Evolutionary conservation across 2,797 vertebrate species (phyloP).

Genomic region (Platyrinchus mystaceus): DNA sequence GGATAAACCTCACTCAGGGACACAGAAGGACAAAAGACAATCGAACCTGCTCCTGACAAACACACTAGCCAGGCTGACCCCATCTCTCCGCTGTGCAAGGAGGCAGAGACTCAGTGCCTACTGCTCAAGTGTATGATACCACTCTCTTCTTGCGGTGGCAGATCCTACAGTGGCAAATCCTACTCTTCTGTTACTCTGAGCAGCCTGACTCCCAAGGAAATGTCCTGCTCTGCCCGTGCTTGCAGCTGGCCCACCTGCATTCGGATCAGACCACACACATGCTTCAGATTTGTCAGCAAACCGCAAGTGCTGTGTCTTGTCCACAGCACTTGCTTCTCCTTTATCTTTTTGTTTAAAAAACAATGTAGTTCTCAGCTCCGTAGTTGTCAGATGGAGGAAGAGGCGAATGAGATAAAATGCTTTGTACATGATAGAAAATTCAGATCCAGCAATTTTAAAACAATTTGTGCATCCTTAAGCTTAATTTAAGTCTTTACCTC

Average conservation of each 20-base stretch:
- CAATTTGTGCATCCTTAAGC: neutral
- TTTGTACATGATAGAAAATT: neutral
- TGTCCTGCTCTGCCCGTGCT: neutral
- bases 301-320: neutral
- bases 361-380: neutral
- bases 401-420: neutral
- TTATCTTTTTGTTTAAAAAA: neutral
- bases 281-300: neutral
- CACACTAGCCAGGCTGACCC: neutral
- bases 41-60: neutral
- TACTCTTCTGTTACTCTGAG: neutral
- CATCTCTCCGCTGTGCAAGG: neutral
- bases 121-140: neutral
- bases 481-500: conserved; percentile 35
- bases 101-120: neutral
- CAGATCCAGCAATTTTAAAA: neutral
- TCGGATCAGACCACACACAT: neutral
- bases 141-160: neutral
- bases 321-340: neutral
- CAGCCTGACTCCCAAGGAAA: neutral
- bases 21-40: neutral
- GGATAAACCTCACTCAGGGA: neutral
- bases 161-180: neutral
- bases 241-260: neutral
- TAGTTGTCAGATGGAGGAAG: neutral